A percentile compares a stretch with the other conserved stretches of the same genome.
Conservation (phyloP, 2,888 invertebrate species). For the Diplazon laetatorius region DNA sequence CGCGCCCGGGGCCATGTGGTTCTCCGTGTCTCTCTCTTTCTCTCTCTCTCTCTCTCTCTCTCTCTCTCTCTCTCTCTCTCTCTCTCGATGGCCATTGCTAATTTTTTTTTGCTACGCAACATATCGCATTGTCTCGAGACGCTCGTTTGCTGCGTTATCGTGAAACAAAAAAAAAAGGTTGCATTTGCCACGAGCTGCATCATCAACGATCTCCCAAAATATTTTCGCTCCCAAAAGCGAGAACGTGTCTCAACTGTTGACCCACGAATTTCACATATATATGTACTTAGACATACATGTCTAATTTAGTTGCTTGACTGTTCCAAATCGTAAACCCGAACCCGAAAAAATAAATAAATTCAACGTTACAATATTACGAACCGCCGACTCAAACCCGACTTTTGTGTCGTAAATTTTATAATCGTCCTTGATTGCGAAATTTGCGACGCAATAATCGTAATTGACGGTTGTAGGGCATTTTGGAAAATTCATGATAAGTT, state of each 20-base stretch:
- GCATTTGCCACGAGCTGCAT: not conserved
- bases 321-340: slow-evolving; percentile 29
- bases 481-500: no score
- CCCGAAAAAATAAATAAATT: slow-evolving; percentile 3
- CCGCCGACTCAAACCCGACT: no score
- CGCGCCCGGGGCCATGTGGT: slow-evolving; percentile 47
- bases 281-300: no score
- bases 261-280: slow-evolving; percentile 18
- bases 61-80: not conserved
- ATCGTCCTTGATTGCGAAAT: no score
- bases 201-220: not conserved
- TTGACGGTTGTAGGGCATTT: no score
- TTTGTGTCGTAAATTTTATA: no score
- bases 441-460: no score
- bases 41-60: not conserved
- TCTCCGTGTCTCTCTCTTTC: no score
- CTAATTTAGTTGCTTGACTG: slow-evolving; percentile 53
- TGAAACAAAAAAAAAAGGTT: not conserved
- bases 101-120: slow-evolving; percentile 28
- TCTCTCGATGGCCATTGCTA: slow-evolving; percentile 7
- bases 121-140: slow-evolving; percentile 16
- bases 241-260: slow-evolving; percentile 10
- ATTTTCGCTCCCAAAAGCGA: not conserved
- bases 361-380: not conserved
- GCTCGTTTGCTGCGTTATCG: not conserved